phyloP scores from a whole-genome alignment of 2,888 invertebrate species.

The Folsomia manolachei region DNA sequence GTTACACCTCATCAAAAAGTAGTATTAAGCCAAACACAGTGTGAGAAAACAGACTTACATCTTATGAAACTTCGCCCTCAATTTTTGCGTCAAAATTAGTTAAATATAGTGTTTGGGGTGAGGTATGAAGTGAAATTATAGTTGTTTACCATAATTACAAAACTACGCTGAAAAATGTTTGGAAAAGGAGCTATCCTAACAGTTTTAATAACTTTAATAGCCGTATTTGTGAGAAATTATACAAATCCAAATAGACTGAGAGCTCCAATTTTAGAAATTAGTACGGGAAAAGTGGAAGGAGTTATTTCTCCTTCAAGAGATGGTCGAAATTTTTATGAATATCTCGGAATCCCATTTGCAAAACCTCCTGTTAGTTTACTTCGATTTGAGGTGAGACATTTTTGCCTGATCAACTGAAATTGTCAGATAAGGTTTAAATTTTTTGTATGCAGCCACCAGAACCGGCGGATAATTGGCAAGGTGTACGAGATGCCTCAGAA shows the following conservation, averaged over 20 bases:
- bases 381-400: constrained; percentile 27
- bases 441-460: too few species aligned
- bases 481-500: constrained; percentile 25
- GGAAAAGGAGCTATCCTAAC: constrained; percentile 26
- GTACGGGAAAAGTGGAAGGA: constrained; percentile 32
- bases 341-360: constrained; percentile 30
- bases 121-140: too few species aligned
- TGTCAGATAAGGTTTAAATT: too few species aligned
- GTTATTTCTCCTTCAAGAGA: constrained; percentile 33
- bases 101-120: too few species aligned
- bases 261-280: constrained; percentile 32
- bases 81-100: too few species aligned
- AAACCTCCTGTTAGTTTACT: constrained; percentile 20
- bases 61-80: too few species aligned
- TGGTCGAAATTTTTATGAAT: constrained; percentile 27
- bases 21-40: too few species aligned
- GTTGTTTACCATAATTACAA: background rate
- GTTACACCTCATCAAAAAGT: too few species aligned
- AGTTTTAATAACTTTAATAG: constrained; percentile 24
- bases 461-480: constrained; percentile 31
- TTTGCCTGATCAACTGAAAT: too few species aligned
- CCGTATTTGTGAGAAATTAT: constrained; percentile 24
- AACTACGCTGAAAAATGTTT: constrained; percentile 17
- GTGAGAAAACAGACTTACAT: too few species aligned
- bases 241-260: constrained; percentile 17